Conservation (phyloP, 2,888 invertebrate genomes). For the Aphrophora alni region DNA sequence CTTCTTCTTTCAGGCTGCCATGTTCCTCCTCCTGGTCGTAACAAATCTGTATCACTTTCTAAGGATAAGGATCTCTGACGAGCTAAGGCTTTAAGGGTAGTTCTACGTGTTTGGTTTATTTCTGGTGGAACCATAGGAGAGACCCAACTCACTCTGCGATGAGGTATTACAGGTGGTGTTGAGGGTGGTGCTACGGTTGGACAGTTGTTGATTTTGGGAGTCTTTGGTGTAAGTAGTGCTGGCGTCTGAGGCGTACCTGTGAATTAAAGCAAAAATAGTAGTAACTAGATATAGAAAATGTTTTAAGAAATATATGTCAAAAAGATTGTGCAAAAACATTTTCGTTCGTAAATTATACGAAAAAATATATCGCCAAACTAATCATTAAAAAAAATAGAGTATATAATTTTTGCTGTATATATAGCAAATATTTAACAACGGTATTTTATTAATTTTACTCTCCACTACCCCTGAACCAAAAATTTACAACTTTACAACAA, state of each 20-base stretch:
- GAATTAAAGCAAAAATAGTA: too few species aligned
- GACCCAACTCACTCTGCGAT: constrained; percentile 41
- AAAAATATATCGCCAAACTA: too few species aligned
- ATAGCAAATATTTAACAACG: too few species aligned
- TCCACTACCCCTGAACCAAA: too few species aligned
- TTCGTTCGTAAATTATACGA: too few species aligned
- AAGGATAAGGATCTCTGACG: constrained; percentile 55
- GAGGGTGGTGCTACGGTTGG: constrained; percentile 6
- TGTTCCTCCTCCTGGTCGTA: constrained; percentile 46
- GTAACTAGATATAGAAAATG: too few species aligned
- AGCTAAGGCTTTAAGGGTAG: constrained; percentile 44
- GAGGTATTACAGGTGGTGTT: constrained; percentile 35
- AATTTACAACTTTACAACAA: too few species aligned
- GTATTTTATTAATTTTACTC: too few species aligned
- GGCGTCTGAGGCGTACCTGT: background rate
- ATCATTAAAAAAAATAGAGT: too few species aligned
- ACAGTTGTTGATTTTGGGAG: background rate
- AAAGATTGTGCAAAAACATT: too few species aligned
- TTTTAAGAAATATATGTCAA: too few species aligned
- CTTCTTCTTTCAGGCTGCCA: constrained; percentile 54
- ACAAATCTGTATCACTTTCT: constrained; percentile 53
- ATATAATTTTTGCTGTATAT: too few species aligned
- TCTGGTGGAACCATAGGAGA: constrained; percentile 33
- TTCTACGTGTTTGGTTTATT: constrained; percentile 42
- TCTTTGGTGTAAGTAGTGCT: background rate